These are phyloP conservation scores for Chaetodon trifascialis DNA, from an alignment of 2,113 vertebrate species.

Conservation along the genomic window DNA sequence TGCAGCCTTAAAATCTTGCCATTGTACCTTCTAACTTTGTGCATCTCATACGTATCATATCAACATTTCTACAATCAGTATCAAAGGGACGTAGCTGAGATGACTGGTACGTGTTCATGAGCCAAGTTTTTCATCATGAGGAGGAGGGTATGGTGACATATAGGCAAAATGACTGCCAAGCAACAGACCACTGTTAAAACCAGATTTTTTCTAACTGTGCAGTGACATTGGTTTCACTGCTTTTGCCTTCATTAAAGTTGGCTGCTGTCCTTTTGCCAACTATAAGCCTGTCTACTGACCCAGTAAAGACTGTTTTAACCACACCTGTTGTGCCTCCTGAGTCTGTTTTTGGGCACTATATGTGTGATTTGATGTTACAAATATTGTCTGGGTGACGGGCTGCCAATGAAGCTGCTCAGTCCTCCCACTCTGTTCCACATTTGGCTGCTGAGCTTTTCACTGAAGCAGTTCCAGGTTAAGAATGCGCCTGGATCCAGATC, in stretches of 20 bases:
- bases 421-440: constrained; percentile 24
- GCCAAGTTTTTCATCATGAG: too few relatives aligned
- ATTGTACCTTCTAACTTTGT: too few relatives aligned
- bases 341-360: constrained; percentile 1
- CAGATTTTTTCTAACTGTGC: too few relatives aligned
- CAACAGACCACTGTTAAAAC: too few relatives aligned
- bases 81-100: too few relatives aligned
- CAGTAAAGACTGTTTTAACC: constrained; percentile 5
- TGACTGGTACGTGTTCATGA: too few relatives aligned
- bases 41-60: too few relatives aligned
- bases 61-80: too few relatives aligned
- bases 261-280: not conserved
- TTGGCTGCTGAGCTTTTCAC: constrained; percentile 33
- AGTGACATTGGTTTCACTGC: not conserved
- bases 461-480: constrained; percentile 48
- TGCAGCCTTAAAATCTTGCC: too few relatives aligned
- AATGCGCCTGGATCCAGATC: not conserved
- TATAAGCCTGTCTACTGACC: not conserved
- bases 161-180: too few relatives aligned
- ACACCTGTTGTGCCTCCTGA: constrained; percentile 12
- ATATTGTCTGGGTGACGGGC: constrained; percentile 14
- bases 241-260: not conserved
- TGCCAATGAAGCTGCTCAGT: constrained; percentile 43
- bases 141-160: too few relatives aligned
- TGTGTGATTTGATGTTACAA: constrained; percentile 23